Base-by-base conservation (phyloP, 1,140 invertebrate genomes). In the Scaptomyza pallida region DNA sequence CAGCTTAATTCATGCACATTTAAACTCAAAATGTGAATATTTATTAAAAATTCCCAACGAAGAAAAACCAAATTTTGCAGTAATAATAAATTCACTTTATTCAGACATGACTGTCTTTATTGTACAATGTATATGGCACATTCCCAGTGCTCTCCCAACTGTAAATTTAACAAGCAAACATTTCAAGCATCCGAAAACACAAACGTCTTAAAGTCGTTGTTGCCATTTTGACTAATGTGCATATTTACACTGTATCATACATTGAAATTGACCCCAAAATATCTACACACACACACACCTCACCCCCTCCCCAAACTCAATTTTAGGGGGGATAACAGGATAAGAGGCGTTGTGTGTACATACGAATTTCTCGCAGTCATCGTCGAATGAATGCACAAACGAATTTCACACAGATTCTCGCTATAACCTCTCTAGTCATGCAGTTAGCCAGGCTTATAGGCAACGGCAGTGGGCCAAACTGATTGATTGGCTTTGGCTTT, bases 401-500 rank as follows among this genome's bases (percentile, higher is more conserved):
- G n/a, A 35, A 33, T 16, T 16, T 21, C 17, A 19, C 21, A 13
- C 6, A 13, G 21, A 9, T 43, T 19, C n/a, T n/a, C n/a, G n/a
- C n/a, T n/a, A n/a, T n/a, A n/a, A n/a, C n/a, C n/a, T n/a, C n/a
- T 30, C 5, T 47, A n/a, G 33, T n/a, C 33, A 19, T 21, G 43
- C 17, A 30, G 15, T 26, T 30, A 33, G 12, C 16, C 35, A 9
- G 40, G 40, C 44, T 12, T 19, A 45, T 8, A 26, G 5, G n/a
- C n/a, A n/a, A n/a, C n/a, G n/a, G 5, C 17, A 4, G 6, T 16
- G 19, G 2, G 12, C 17, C 5, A 45, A 57, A 21, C 54, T 65
- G 45, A 65, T 65, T 54, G 50, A 69, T 62, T 69, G 65, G 65
- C 65, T 54, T 57, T 50, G 51, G 35, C 45, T 71, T 55, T 23